A percentile compares a stretch with the other conserved stretches of the same genome.
Conservation (phyloP, 2,888 invertebrate species). For the Strigamia crassipes region DNA sequence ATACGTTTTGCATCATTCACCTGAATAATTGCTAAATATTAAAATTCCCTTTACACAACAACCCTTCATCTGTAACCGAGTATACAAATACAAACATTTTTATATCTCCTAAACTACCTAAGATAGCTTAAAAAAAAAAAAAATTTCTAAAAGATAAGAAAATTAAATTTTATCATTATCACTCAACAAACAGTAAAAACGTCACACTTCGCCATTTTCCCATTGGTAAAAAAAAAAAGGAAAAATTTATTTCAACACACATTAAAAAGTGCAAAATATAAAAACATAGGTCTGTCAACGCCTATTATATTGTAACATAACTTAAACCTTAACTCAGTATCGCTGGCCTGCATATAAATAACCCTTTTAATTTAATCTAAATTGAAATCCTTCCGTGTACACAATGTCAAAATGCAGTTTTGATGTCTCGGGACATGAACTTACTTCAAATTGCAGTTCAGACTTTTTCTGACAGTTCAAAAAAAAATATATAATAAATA, state of each 20-base stretch:
- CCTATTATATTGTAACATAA: background rate
- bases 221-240: background rate
- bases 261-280: background rate
- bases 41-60: background rate
- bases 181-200: background rate
- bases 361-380: slow-evolving; percentile 23
- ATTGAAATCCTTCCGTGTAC: slow-evolving; percentile 16
- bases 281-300: slow-evolving; percentile 29
- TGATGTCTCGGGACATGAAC: slow-evolving; percentile 14
- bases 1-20: slow-evolving; percentile 10
- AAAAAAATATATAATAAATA: background rate
- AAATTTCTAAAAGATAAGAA: background rate
- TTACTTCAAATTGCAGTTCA: background rate
- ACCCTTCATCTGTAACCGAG: background rate
- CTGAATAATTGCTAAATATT: slow-evolving; percentile 21
- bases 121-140: background rate
- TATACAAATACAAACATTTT: background rate
- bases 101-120: slow-evolving; percentile 10
- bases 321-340: slow-evolving; percentile 23
- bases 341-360: slow-evolving; percentile 16
- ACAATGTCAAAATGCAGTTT: slow-evolving; percentile 21
- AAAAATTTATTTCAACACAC: slow-evolving; percentile 23
- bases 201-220: slow-evolving; percentile 1
- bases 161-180: background rate
- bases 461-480: background rate